Percentiles rank a stretch among this genome's conserved stretches.
phyloP scores from a whole-genome alignment of 2,888 invertebrate genomes.

The Lepidonotus clava region DNA sequence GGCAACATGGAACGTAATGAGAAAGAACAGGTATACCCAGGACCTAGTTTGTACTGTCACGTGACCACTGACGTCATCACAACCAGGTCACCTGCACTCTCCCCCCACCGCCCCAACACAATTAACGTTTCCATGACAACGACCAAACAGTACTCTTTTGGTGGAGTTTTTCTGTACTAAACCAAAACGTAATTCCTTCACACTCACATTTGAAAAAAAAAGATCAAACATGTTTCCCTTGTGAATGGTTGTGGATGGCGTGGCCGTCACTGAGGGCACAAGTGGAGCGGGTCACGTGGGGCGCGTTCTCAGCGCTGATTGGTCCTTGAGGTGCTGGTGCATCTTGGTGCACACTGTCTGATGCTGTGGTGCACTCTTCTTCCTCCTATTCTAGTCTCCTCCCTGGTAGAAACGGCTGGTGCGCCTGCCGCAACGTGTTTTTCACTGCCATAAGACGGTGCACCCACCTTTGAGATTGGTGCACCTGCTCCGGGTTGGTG shows the following conservation, averaged over 20 bases:
- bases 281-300: constrained; percentile 12
- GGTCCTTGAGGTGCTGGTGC: constrained; percentile 41
- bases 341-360: constrained; percentile 43
- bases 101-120: no score
- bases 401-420: background rate
- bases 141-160: no score
- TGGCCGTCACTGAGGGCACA: background rate
- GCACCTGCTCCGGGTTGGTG: no score
- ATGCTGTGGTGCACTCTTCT: constrained; percentile 17
- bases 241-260: constrained; percentile 19
- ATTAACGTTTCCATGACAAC: no score
- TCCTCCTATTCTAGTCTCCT: background rate
- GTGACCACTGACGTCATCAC: constrained; percentile 11
- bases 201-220: background rate
- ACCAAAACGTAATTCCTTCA: no score
- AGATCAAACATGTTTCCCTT: background rate
- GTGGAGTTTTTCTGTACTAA: no score
- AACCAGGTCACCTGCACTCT: constrained; percentile 21
- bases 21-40: constrained; percentile 20
- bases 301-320: background rate
- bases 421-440: no score
- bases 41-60: constrained; percentile 11
- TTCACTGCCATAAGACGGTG: no score
- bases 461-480: no score
- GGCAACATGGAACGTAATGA: constrained; percentile 40